Evolutionary conservation across 2,797 vertebrate genomes (phyloP).

Genomic region (Dipus sagitta): DNA sequence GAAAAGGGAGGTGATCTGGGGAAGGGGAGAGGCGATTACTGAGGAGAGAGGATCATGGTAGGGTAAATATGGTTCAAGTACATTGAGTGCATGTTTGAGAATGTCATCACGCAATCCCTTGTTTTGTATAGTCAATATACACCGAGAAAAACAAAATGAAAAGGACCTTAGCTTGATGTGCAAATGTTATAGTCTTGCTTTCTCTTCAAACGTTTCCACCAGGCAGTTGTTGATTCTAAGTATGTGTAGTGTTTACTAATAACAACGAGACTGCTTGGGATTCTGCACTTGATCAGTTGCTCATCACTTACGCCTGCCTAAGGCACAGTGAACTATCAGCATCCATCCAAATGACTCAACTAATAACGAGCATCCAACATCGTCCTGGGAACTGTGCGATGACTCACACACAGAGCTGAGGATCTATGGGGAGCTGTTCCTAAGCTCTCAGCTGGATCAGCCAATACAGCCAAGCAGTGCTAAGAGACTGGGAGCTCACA

Average conservation of each 20-base stretch:
- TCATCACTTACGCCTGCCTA: slow-evolving; percentile 44
- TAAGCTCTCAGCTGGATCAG: not conserved
- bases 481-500: not conserved
- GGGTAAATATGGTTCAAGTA: not conserved
- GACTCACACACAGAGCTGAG: slow-evolving; percentile 29
- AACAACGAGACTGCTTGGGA: slow-evolving; percentile 1
- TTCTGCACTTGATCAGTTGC: slow-evolving; percentile 43
- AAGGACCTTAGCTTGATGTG: not conserved
- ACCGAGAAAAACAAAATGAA: not conserved
- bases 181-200: not conserved
- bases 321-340: slow-evolving; percentile 22
- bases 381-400: not conserved
- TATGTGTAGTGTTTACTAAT: not conserved
- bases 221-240: not conserved
- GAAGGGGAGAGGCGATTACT: no score
- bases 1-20: not conserved
- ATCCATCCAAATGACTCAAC: slow-evolving; percentile 48
- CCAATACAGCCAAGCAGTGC: not conserved
- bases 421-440: not conserved
- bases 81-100: not conserved
- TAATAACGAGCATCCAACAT: not conserved
- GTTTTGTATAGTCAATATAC: not conserved
- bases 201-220: slow-evolving; percentile 25
- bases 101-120: not conserved
- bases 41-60: not conserved